Evolutionary conservation across 1,140 invertebrate genomes (phyloP).

Genomic region (Dryas iulia): DNA sequence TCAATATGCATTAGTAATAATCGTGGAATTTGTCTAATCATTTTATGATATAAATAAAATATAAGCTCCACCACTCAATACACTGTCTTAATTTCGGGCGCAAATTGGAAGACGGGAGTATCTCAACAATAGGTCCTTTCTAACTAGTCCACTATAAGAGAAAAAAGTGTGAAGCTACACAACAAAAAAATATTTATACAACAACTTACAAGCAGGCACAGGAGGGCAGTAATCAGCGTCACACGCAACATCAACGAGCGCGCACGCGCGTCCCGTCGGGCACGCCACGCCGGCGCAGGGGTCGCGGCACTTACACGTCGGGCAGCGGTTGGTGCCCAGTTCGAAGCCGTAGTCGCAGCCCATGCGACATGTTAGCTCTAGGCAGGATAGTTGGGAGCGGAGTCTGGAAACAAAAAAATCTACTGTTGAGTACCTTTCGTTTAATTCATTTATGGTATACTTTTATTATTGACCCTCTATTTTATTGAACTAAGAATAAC

Average conservation of each 20-base stretch:
- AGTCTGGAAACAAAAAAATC: conserved; percentile 69
- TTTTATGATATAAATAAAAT: no score
- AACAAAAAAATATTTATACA: not conserved
- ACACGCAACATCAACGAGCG: conserved; percentile 90
- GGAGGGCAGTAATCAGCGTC: conserved; percentile 89
- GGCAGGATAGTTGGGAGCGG: conserved; percentile 82
- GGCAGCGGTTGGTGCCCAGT: conserved; percentile 85
- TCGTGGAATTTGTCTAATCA: no score
- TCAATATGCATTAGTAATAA: no score
- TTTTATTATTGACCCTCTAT: not conserved
- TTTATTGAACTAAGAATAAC: not conserved
- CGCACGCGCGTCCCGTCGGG: conserved; percentile 83
- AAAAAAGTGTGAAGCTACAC: no score
- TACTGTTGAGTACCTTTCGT: no score
- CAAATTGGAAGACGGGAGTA: no score
- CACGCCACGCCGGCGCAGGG: conserved; percentile 87
- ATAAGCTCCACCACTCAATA: no score
- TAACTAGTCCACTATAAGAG: no score
- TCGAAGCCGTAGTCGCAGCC: conserved; percentile 91
- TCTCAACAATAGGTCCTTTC: no score
- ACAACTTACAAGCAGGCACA: conserved; percentile 87
- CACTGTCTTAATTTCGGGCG: no score
- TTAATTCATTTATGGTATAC: no score
- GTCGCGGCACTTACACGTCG: conserved; percentile 88
- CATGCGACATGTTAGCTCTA: conserved; percentile 88